phyloP scores from a whole-genome alignment of 2,113 vertebrate genomes.

The Sinocyclocheilus grahami region DNA sequence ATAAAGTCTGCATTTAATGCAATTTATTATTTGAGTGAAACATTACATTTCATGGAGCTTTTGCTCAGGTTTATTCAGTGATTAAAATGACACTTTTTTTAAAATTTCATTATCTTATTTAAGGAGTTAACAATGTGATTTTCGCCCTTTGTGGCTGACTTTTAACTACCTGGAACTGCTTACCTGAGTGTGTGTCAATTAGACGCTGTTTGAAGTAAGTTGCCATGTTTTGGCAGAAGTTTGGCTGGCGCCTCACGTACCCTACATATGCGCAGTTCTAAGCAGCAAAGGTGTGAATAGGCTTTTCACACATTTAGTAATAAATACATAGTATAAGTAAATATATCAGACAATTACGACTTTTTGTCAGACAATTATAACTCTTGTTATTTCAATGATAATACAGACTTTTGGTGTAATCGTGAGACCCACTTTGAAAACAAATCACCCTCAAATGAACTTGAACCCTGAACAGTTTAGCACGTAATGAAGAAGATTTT shows the following conservation, averaged over 20 bases:
- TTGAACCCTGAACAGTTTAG: background rate
- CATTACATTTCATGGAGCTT: constrained; percentile 39
- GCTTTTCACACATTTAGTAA: background rate
- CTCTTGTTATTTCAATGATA: background rate
- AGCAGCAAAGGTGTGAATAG: background rate
- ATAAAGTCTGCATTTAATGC: constrained; percentile 33
- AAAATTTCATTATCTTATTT: background rate
- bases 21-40: constrained; percentile 37
- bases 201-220: background rate
- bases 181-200: background rate
- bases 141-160: background rate
- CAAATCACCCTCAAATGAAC: background rate
- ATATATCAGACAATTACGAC: background rate
- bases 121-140: background rate
- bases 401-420: background rate
- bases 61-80: constrained; percentile 25
- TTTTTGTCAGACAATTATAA: background rate
- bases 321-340: background rate
- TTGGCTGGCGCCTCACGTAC: background rate
- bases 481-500: background rate
- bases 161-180: background rate
- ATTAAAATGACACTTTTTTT: background rate
- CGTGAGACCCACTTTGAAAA: background rate
- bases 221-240: background rate
- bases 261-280: too few species aligned